These are phyloP conservation scores for Pluvialis apricaria DNA, from an alignment of 2,113 vertebrate species.

Conservation along the genomic window DNA sequence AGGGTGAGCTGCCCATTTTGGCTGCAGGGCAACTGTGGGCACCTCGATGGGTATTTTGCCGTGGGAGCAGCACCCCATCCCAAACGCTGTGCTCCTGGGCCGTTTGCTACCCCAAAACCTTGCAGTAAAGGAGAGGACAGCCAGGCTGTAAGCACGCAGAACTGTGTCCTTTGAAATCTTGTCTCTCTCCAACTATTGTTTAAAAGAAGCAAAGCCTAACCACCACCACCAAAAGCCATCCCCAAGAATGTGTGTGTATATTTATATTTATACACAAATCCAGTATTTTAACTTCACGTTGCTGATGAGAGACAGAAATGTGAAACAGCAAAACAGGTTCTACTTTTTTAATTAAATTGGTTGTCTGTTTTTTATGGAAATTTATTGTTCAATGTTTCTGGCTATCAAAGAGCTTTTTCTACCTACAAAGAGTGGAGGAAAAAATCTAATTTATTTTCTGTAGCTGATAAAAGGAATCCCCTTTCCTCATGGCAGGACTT, in stretches of 20 bases:
- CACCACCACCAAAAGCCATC: neutral
- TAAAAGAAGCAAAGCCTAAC: neutral
- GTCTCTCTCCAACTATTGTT: neutral
- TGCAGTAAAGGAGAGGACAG: neutral
- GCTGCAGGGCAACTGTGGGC: neutral
- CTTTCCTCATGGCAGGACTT: conserved; percentile 19
- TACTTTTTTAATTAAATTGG: neutral
- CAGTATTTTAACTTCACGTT: neutral
- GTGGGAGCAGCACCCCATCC: neutral
- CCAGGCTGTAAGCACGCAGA: neutral
- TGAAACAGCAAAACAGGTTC: neutral
- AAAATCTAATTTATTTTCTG: conserved; percentile 26
- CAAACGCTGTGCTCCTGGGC: fast-evolving
- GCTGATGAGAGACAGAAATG: neutral
- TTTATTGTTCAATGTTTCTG: neutral
- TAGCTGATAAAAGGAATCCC: conserved; percentile 2
- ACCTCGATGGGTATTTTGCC: fast-evolving
- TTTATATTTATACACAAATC: neutral
- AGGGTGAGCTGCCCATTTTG: neutral
- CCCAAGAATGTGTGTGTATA: neutral
- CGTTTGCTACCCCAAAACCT: neutral
- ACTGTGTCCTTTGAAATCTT: neutral
- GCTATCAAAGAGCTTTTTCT: conserved; percentile 15
- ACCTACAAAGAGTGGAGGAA: neutral
- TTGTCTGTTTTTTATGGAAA: neutral